Evolutionary conservation across 2,888 invertebrate genomes (phyloP).

Genomic region (Auanema freiburgensis): DNA sequence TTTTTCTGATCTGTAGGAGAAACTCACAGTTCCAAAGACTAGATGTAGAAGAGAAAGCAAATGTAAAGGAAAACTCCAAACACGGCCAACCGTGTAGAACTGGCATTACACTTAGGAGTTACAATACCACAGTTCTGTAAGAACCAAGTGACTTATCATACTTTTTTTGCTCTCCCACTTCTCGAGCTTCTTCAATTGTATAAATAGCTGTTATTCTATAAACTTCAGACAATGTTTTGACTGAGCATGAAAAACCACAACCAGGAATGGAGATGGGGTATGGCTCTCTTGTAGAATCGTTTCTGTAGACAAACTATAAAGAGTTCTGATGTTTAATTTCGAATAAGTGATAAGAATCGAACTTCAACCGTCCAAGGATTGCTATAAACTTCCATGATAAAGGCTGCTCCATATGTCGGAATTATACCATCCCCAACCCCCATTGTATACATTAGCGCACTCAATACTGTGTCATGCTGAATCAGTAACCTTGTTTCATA

Average conservation of each 20-base stretch:
- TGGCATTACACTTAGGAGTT: too few species aligned
- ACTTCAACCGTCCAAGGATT: not conserved
- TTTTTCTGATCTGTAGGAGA: too few species aligned
- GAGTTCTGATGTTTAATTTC: not conserved
- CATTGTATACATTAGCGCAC: constrained; percentile 43
- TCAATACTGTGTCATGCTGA: constrained; percentile 56
- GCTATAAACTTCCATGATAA: constrained; percentile 52
- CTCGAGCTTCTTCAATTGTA: too few species aligned
- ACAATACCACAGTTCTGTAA: too few species aligned
- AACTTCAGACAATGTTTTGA: constrained; percentile 20
- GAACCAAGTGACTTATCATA: too few species aligned
- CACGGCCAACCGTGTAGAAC: too few species aligned
- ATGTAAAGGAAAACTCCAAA: too few species aligned
- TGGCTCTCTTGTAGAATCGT: constrained; percentile 24
- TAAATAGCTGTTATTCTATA: constrained; percentile 18
- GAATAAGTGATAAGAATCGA: not conserved
- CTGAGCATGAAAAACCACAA: constrained; percentile 33
- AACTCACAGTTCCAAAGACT: too few species aligned
- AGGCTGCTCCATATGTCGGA: constrained; percentile 48
- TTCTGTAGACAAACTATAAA: constrained; percentile 31
- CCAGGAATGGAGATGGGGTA: constrained; percentile 25
- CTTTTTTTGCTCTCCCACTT: too few species aligned
- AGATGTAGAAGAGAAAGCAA: too few species aligned
- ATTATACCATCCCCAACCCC: constrained; percentile 34
- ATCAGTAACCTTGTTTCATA: constrained; percentile 13